These are phyloP conservation scores for Drepanosiphum platanoidis DNA, from an alignment of 2,888 invertebrate species.

Conservation along the genomic window DNA sequence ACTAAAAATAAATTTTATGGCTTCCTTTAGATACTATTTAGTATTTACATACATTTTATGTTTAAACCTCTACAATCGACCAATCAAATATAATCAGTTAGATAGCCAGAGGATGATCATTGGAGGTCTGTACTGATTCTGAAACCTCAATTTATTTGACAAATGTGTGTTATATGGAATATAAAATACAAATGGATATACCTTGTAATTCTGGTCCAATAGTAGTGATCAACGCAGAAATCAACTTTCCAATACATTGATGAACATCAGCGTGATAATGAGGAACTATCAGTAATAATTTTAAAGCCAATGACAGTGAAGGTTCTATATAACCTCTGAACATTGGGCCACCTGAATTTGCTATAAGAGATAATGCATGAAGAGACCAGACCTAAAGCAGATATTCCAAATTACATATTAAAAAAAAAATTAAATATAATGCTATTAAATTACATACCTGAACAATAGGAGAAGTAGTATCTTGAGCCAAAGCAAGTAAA, in stretches of 20 bases:
- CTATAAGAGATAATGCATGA: conserved; percentile 93
- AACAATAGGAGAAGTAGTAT: conserved; percentile 91
- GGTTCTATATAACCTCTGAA: conserved; percentile 97
- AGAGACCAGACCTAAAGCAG: conserved; percentile 87
- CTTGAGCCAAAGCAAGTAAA: conserved; percentile 91
- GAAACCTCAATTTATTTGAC: neutral
- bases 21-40: neutral
- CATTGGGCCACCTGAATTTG: conserved; percentile 99
- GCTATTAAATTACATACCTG: conserved; percentile 73
- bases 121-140: neutral
- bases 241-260: conserved; percentile 90
- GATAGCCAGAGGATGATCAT: neutral
- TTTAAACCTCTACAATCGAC: neutral
- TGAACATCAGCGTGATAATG: conserved; percentile 91
- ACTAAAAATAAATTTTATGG: neutral
- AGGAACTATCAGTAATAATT: conserved; percentile 88
- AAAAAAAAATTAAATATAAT: no score
- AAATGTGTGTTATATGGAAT: neutral
- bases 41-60: neutral
- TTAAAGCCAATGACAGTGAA: conserved; percentile 87
- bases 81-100: neutral
- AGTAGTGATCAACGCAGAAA: conserved; percentile 95
- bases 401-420: conserved; percentile 40
- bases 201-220: conserved; percentile 97
- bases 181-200: conserved; percentile 66